Evolutionary conservation across 2,888 invertebrate genomes (phyloP), one percentile per base, ranked within the genome.

Genomic region (Alsophila aescularia): DNA sequence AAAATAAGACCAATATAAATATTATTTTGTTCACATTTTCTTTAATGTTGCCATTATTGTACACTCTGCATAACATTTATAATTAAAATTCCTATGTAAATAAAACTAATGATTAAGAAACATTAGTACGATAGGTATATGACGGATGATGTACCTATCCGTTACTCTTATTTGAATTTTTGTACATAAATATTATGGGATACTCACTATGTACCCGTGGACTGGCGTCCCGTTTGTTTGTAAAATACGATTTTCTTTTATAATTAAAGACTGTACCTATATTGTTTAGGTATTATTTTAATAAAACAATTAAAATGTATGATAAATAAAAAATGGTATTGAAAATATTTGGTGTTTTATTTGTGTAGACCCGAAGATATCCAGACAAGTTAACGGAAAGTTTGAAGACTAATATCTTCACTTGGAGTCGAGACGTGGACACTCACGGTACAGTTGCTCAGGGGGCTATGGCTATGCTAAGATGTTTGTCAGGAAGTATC

Each of bases 191-290:
- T 43, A 49, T 37, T 32, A 37, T 21, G 61, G 65, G 58, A 31
- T 52, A 61, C 58, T 42, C 21, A 53, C 55, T 43, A 48, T 24
- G 58, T 66, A 62, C 58, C 64, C 62, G 34, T 6, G 64, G 64
- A 59, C 64, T 24, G 32, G 43, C 47, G 64, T 62, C 66, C 64
- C n/a, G 27, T 32, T 62, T 50, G 66, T 66, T 64, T 62, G 64
- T 66, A 66, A 60, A 61, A 63, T 63, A 66, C 64, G 52, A 69
- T 66, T 81, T 86, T 85, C 79, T 77, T 87, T 87, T 83, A 81
- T 87, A 86, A 83, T 86, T 86, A 87, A 90, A 90, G 90, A 90
- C 90, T 90, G 90, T 91, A 90, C 83, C 84, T 79, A 81, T 72
- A 60, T 78, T 81, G 83, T 83, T 85, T 82, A 80, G 66, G 63